Percentiles rank a stretch among this genome's conserved stretches.
These are phyloP conservation scores for Urocyon cinereoargenteus DNA, from an alignment of 2,797 vertebrate genomes.

Conservation along the genomic window DNA sequence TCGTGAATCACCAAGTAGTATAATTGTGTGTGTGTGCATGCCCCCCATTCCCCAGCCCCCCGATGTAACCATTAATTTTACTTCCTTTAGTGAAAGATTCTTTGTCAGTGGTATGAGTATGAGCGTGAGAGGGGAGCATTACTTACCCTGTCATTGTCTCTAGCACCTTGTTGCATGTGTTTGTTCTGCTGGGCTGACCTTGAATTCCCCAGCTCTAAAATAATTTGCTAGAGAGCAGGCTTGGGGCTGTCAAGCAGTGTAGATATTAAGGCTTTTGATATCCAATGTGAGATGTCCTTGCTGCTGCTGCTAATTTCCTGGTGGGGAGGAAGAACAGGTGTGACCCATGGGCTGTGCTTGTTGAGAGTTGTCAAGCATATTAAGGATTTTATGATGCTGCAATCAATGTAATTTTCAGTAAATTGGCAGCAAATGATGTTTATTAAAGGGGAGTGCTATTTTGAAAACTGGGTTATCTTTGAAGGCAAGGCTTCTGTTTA, in stretches of 20 bases:
- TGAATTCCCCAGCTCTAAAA: background rate
- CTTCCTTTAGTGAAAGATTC: background rate
- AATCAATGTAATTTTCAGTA: background rate
- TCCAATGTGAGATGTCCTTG: background rate
- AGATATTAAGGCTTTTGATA: background rate
- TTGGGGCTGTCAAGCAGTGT: background rate
- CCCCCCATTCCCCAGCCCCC: too few relatives aligned
- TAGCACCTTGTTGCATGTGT: background rate
- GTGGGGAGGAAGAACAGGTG: background rate
- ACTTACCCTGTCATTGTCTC: background rate
- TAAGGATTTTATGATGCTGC: background rate
- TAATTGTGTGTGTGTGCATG: background rate
- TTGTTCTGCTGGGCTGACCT: background rate
- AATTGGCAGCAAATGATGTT: background rate
- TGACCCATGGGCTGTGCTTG: background rate
- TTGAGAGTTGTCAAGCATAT: background rate
- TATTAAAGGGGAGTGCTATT: background rate
- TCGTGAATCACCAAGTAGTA: background rate
- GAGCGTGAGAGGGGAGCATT: rapidly evolving
- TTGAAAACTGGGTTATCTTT: background rate
- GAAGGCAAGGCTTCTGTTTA: background rate
- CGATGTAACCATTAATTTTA: background rate
- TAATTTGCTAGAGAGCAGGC: background rate
- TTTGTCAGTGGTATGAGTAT: background rate
- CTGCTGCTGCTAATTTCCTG: background rate